A percentile compares a stretch with the other conserved stretches of the same genome.
Evolutionary conservation across 2,113 vertebrate genomes (phyloP).

Genomic region (Scolopax mira): DNA sequence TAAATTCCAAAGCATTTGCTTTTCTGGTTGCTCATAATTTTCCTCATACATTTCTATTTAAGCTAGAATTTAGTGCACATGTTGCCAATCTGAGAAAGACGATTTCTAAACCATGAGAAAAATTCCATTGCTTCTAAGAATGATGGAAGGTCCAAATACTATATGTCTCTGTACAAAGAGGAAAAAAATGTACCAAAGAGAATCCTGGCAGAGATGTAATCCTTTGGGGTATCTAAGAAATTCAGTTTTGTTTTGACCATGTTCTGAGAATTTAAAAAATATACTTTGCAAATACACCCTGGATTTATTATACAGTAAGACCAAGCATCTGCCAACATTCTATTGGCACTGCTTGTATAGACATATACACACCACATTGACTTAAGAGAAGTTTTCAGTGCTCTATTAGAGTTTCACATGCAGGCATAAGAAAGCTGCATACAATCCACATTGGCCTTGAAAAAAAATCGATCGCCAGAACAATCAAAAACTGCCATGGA

Average conservation of each 20-base stretch:
- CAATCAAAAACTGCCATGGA: background rate
- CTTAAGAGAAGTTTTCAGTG: background rate
- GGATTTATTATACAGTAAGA: background rate
- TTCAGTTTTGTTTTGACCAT: background rate
- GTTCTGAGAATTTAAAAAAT: background rate
- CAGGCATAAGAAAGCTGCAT: background rate
- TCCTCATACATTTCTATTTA: background rate
- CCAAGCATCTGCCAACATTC: background rate
- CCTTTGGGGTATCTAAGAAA: background rate
- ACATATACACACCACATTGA: background rate
- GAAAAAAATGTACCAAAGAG: background rate
- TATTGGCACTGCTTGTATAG: background rate
- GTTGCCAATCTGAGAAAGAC: background rate
- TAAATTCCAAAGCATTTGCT: background rate
- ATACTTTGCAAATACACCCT: background rate
- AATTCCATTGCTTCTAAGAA: background rate
- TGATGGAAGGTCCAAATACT: background rate
- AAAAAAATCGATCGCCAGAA: background rate
- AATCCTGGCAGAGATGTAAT: background rate
- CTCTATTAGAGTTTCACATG: background rate
- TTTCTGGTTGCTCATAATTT: background rate
- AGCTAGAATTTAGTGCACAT: background rate
- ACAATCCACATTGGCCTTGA: background rate
- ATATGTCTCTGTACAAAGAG: background rate
- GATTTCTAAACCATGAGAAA: background rate